Base-by-base conservation (phyloP, 2,113 vertebrate species). In the Dryoscopus gambensis region DNA sequence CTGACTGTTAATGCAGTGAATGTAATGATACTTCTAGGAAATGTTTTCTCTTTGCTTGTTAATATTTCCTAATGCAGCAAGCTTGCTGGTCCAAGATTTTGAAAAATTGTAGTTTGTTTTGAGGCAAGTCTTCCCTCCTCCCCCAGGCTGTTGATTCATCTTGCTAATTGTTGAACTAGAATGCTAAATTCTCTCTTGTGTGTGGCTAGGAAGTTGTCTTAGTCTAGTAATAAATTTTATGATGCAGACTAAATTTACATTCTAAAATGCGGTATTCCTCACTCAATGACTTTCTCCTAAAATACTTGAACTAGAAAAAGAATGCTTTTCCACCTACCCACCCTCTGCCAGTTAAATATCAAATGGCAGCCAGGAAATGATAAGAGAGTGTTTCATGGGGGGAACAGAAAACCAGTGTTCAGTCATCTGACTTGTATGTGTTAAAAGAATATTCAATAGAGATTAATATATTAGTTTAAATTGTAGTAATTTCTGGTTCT, bases 231-330 rank as follows among this genome's bases (percentile, higher is more conserved):
- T 77, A 68, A 88, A 49, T 83, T 76, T 95, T 86, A 62, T 83
- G 50, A 22, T 90, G 79, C 68, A 88, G 55, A 31, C 55, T 88
- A 75, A 84, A 84, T 91, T 70, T 86, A 1, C 69, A 25, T 86
- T 87, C 79, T 75, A 52, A 87, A 95, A 86, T 56, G n/a, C 18
- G 35, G 31, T 89, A 52, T 88, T 95, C 57, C 63, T 95, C 59
- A 60, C 63, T 71, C 88, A 78, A 10, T 93, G 56, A 27, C 79
- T 88, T 94, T 80, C 35, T 94, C 82, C 76, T 80, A 84, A 96
- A 96, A 95, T 96, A 94, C 87, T 90, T 92, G 75, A 95, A 90
- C 82, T 91, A 94, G 90, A 88, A 96, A 96, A 94, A 80, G 85
- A 95, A 74, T 1, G 0, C 63, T 88, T 86, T 94, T 69, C 79